Conservation (phyloP, 2,888 invertebrate species). For the Philhelius pedissequus region DNA sequence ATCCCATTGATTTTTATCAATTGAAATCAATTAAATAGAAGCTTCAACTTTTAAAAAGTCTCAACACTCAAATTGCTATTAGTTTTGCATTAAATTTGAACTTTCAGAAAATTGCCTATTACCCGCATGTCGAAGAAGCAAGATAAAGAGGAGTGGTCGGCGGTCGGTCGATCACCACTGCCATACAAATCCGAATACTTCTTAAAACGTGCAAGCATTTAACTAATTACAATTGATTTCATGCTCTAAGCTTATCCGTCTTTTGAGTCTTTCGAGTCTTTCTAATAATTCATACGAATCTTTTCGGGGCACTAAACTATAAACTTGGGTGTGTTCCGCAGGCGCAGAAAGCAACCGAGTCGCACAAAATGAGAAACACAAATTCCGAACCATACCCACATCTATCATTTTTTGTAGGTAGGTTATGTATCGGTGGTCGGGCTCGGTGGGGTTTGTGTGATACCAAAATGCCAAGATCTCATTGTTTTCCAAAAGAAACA, state of each 20-base stretch:
- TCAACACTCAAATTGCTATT: conserved; percentile 14
- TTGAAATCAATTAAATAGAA: conserved; percentile 32
- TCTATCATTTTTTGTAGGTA: conserved; percentile 32
- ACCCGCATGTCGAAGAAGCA: too few relatives aligned
- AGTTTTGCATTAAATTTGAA: conserved; percentile 37
- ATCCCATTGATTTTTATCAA: neutral
- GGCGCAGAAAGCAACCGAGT: conserved; percentile 21
- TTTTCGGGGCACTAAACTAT: neutral
- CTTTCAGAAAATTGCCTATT: conserved; percentile 42
- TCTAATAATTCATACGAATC: conserved; percentile 44
- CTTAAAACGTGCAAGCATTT: conserved; percentile 52
- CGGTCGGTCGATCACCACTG: neutral
- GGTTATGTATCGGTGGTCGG: neutral
- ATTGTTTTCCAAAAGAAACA: conserved; percentile 43
- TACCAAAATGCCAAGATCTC: conserved; percentile 59
- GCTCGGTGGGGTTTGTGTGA: neutral
- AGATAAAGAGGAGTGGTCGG: conserved; percentile 46
- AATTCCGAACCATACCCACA: conserved; percentile 43
- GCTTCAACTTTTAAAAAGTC: conserved; percentile 2
- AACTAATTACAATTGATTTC: conserved; percentile 59
- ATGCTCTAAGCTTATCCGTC: conserved; percentile 22
- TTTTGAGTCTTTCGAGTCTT: too few relatives aligned
- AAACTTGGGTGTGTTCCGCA: conserved; percentile 53
- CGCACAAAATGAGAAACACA: conserved; percentile 17
- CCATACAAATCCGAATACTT: conserved; percentile 4